Conservation (phyloP, 2,797 vertebrate species). For the Mallotus villosus region DNA sequence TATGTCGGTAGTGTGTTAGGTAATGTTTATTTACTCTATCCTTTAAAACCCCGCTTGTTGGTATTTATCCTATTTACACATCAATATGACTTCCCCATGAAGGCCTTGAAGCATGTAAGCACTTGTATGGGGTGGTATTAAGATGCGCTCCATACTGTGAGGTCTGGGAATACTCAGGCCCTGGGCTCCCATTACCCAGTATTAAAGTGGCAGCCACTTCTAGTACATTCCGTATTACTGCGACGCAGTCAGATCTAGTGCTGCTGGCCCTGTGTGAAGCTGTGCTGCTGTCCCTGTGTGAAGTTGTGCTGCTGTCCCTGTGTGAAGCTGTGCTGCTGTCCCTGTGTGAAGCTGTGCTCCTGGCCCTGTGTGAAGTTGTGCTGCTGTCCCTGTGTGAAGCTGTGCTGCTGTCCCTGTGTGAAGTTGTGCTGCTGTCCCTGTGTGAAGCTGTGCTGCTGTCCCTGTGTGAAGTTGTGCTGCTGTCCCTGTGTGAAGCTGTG, state of each 20-base stretch:
- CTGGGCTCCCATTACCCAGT: constrained; percentile 81
- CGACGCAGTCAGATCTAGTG: constrained; percentile 71
- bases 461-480: no score
- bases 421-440: no score
- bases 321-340: no score
- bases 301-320: no score
- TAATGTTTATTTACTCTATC: constrained; percentile 82
- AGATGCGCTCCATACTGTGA: constrained; percentile 84
- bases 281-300: no score
- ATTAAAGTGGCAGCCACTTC: constrained; percentile 80
- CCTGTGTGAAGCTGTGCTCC: no score
- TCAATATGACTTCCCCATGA: constrained; percentile 93
- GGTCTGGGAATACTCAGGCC: constrained; percentile 82
- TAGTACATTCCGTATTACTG: constrained; percentile 79
- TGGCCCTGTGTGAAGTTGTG: no score
- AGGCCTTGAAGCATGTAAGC: constrained; percentile 92
- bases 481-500: no score
- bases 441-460: no score
- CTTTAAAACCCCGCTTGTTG: constrained; percentile 88
- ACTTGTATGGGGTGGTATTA: constrained; percentile 92
- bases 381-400: no score
- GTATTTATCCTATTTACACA: constrained; percentile 98
- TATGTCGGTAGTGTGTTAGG: constrained; percentile 62
- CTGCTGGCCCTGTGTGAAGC: background rate
- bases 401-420: no score